Evolutionary conservation across 2,113 vertebrate species (phyloP).

Genomic region (Semnornis frantzii): DNA sequence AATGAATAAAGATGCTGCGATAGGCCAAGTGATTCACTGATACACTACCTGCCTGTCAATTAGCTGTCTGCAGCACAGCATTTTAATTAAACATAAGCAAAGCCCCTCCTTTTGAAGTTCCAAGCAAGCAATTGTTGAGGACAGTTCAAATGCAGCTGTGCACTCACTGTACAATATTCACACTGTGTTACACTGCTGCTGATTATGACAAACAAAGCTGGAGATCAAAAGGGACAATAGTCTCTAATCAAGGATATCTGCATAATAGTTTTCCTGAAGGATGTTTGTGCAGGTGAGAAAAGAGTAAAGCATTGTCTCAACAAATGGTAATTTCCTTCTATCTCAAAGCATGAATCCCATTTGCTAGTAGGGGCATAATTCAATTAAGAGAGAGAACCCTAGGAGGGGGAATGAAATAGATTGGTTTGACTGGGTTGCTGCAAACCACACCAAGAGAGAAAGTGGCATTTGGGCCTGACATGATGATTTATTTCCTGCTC

Average conservation of each 20-base stretch:
- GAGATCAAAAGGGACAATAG: constrained; percentile 35
- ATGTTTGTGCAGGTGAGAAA: constrained; percentile 46
- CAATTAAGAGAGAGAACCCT: constrained; percentile 47
- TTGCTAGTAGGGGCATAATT: constrained; percentile 19
- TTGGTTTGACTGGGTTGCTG: neutral
- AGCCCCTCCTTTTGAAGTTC: neutral
- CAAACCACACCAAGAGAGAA: constrained; percentile 15
- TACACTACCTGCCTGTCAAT: neutral
- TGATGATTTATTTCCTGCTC: constrained; percentile 65
- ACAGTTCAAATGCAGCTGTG: neutral
- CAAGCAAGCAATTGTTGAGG: neutral
- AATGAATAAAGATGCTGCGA: neutral
- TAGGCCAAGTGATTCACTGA: neutral
- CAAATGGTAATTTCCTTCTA: constrained; percentile 49
- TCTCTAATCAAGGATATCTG: constrained; percentile 46
- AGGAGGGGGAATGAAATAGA: neutral
- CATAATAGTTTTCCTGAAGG: constrained; percentile 35
- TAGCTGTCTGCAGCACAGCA: neutral
- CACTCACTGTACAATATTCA: neutral
- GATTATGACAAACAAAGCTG: neutral
- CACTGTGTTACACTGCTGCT: neutral
- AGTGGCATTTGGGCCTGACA: constrained; percentile 42
- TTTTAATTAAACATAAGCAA: neutral
- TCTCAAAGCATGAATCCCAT: constrained; percentile 1
- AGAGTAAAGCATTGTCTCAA: constrained; percentile 42